These are phyloP conservation scores for Zaprionus obscuricornis DNA, from an alignment of 2,888 invertebrate species.

Conservation along the genomic window DNA sequence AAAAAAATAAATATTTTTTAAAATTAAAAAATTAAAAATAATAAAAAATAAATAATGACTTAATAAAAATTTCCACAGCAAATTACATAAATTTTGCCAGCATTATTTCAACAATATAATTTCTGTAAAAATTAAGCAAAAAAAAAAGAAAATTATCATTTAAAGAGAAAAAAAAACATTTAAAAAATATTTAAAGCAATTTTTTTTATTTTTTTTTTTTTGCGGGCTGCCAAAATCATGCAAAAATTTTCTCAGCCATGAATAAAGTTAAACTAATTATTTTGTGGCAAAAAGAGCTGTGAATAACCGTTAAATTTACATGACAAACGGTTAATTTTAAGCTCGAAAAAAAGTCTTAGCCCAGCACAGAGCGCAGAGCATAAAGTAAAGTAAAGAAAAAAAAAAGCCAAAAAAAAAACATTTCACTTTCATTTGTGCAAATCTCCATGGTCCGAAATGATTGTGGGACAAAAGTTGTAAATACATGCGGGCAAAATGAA, in stretches of 20 bases:
- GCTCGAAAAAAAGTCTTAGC: conserved; percentile 16
- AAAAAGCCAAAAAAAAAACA: conserved; percentile 24
- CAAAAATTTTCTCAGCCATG: background rate
- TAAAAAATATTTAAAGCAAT: too few species aligned
- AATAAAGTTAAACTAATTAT: background rate
- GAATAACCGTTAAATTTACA: conserved; percentile 33
- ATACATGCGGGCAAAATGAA: conserved; percentile 24
- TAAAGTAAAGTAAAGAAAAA: conserved; percentile 13
- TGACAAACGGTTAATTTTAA: conserved; percentile 35
- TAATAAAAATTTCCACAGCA: background rate
- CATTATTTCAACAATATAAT: too few species aligned
- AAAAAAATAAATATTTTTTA: too few species aligned
- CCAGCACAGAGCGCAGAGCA: conserved; percentile 3
- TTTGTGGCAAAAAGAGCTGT: conserved; percentile 19
- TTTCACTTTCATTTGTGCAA: conserved; percentile 74
- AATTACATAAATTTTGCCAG: too few species aligned
- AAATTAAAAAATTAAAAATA: background rate
- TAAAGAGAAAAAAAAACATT: too few species aligned
- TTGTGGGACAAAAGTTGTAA: conserved; percentile 29
- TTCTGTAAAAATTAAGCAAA: too few species aligned
- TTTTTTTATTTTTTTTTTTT: too few species aligned
- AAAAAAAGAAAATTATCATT: background rate
- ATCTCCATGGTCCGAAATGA: conserved; percentile 51
- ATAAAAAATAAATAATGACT: too few species aligned
- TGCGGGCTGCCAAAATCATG: background rate